Percentiles rank a stretch among this genome's conserved stretches.
Conservation (phyloP, 2,888 invertebrate species). For the Stratiomys singularior region DNA sequence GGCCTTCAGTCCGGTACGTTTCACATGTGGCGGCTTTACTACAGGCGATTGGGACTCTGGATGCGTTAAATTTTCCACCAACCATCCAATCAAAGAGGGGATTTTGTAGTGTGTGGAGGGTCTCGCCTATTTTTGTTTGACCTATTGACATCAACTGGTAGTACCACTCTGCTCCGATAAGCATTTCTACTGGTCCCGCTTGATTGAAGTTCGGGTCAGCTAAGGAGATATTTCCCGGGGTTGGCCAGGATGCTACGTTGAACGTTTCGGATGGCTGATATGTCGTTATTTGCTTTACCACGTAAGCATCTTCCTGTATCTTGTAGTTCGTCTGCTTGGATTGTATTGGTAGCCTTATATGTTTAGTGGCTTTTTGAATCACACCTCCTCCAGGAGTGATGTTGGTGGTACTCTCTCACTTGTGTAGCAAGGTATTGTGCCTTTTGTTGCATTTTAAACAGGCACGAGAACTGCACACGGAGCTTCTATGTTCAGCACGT, state of each 20-base stretch:
- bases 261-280: neutral
- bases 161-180: neutral
- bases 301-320: neutral
- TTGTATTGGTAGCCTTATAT: neutral
- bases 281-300: neutral
- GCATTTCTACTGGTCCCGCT: neutral
- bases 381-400: neutral
- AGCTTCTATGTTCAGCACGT: neutral
- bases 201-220: neutral
- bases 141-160: neutral
- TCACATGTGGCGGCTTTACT: neutral
- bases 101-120: neutral
- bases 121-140: neutral
- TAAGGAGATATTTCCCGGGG: neutral
- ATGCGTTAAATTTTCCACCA: neutral
- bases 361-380: neutral
- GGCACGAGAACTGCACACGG: neutral
- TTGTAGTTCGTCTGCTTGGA: neutral
- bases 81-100: neutral
- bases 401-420: neutral
- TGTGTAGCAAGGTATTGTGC: neutral
- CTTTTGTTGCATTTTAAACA: neutral
- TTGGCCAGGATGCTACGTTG: neutral
- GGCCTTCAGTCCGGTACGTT: neutral
- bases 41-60: no score